Base-by-base conservation (phyloP, 2,888 invertebrate species). In the Sinohyriopsis cumingii region DNA sequence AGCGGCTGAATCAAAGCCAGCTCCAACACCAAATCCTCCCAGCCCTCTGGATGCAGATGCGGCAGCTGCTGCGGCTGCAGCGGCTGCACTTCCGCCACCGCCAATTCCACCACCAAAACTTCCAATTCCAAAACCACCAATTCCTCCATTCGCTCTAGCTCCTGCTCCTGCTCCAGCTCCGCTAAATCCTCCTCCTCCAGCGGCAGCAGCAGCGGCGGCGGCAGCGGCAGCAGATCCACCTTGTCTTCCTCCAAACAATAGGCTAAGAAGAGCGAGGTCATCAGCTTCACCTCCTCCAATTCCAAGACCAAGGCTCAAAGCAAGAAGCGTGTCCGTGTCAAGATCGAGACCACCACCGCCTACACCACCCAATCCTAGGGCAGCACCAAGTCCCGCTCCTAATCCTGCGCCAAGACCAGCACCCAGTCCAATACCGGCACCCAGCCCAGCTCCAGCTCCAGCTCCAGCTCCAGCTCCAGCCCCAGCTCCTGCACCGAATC, bases 381-480 rank as follows among this genome's bases (percentile, higher is more conserved):
- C 45, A 45, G 45, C 12, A 45, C 45, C 45, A 15, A 45, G 3
- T 45, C 33, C 71, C 19, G 22, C 60, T 7, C 24, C 60, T 9
- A 22, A 59, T n/a, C 19, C 67, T 5, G 25, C 63, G 18, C 22
- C 63, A 59, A 56, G 54, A 5, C 24, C 62, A 20, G 45, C 66
- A 33, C 25, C 56, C 5, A 7, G 24, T n/a, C 55, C 71, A 19
- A 45, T 59, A 6, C 9, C 59, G 1, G 53, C 28, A 15, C 59
- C 67, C n/a, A 20, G 60, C 18, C 54, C 33, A 18, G 3, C 59
- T 19, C 67, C 55, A 24, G 55, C 61, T 0, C 55, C 62, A 20
- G 61, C 28, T 22, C 67, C 56, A n/a, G 28, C 55, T n/a, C 63
- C 68, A 5, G 57, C 62, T n/a, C 24, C 20, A 20, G 61, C 62